Evolutionary conservation across 2,113 vertebrate genomes (phyloP), one percentile per base, ranked within the genome.

Genomic region (Aix galericulata): DNA sequence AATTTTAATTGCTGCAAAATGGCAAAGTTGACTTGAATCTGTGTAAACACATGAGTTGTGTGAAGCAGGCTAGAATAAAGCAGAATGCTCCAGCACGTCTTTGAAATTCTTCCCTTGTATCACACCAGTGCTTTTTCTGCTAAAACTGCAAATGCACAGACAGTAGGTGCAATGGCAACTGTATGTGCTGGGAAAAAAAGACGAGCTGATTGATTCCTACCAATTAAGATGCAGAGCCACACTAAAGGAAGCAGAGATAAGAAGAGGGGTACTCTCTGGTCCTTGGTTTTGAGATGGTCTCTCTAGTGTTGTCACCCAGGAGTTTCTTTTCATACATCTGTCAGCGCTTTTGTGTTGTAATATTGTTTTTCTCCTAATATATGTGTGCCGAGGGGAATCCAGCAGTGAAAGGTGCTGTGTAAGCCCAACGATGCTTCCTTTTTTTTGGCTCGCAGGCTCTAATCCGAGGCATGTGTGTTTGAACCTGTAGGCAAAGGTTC

Each of bases 401-500:
- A 79, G 73, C 68, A 79, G 62, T 34, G 46, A 69, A 86, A 73
- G 73, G 62, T 82, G 59, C 90, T 58, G 23, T 79, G 73, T 60
- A 78, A 95, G 13, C 77, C 60, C 72, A 76, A 10, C 0, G 3
- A 86, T 40, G 31, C 74, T 81, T 86, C 52, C 50, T 32, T 38
- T 64, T 68, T 64, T 66, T 89, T 91, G 88, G 64, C 76, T 90
- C 48, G 31, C 31, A 34, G 53, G 7, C 74, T 68, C 38, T 56
- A 75, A 72, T 76, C 64, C 50, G 75, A 75, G 56, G 60, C 82
- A 25, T 82, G 40, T 86, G 88, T 89, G 44, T 81, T 93, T 90
- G 77, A 91, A 85, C 50, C 69, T 50, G 17, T 4, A 84, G 86
- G 88, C 92, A 86, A 38, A 76, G 55, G 50, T 96, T 95, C 91